Evolutionary conservation across 2,888 invertebrate genomes (phyloP).

Genomic region (Argyresthia albistria): DNA sequence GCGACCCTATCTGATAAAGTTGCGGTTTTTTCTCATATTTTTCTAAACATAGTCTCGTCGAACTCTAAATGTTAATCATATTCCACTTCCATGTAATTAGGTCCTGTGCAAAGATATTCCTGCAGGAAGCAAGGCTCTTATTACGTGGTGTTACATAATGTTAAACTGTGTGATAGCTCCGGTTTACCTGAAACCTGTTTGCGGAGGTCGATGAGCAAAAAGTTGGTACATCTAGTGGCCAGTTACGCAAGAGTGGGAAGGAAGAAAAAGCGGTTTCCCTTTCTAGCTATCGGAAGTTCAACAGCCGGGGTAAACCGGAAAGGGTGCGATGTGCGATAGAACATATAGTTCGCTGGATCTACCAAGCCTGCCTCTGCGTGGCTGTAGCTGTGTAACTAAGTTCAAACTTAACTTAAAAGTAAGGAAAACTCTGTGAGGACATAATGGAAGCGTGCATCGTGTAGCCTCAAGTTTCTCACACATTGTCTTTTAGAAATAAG

Average conservation of each 20-base stretch:
- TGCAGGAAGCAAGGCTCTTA: neutral
- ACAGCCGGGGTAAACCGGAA: conserved; percentile 39
- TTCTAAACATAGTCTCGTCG: neutral
- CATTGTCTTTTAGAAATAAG: too few species aligned
- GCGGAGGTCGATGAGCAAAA: conserved; percentile 41
- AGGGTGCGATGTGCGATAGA: conserved; percentile 12
- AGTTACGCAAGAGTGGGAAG: conserved; percentile 59
- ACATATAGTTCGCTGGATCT: neutral
- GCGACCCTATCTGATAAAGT: neutral
- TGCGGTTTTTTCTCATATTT: neutral
- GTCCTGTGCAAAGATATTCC: too few species aligned
- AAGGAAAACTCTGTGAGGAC: too few species aligned
- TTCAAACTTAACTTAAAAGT: too few species aligned
- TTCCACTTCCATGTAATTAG: conserved; percentile 3
- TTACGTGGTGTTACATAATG: neutral
- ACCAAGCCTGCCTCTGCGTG: neutral
- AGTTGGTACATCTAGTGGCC: conserved; percentile 36
- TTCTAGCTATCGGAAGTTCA: conserved; percentile 57
- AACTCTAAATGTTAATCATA: conserved; percentile 7
- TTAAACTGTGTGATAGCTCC: neutral
- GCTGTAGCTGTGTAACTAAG: too few species aligned
- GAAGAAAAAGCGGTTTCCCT: conserved; percentile 57
- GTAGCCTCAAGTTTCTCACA: too few species aligned
- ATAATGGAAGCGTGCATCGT: too few species aligned
- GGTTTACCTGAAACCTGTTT: conserved; percentile 21